These are phyloP conservation scores for Plodia interpunctella DNA, from an alignment of 1,140 invertebrate genomes.

Conservation along the genomic window DNA sequence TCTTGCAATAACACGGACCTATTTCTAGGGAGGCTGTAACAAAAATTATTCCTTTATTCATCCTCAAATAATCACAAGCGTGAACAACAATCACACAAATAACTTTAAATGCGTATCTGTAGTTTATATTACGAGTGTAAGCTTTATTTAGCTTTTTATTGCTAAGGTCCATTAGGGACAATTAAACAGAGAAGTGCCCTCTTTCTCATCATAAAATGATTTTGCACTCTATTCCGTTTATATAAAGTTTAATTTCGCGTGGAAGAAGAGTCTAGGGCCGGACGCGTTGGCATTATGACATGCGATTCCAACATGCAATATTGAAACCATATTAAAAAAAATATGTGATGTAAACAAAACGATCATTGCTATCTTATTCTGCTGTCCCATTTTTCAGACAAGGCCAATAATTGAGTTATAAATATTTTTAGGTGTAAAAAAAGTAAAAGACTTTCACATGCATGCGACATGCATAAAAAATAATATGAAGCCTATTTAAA, in stretches of 20 bases:
- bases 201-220: neutral
- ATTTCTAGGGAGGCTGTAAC: too few species aligned
- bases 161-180: slow-evolving; percentile 6
- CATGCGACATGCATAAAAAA: too few species aligned
- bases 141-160: neutral
- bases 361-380: neutral
- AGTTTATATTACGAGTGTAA: neutral
- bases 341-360: neutral
- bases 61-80: too few species aligned
- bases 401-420: neutral
- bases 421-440: neutral
- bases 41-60: too few species aligned
- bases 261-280: neutral
- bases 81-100: neutral
- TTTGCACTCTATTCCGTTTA: neutral
- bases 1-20: too few species aligned
- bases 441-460: too few species aligned
- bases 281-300: slow-evolving; percentile 1
- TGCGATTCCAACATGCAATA: slow-evolving; percentile 5
- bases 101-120: neutral
- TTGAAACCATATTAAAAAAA: neutral
- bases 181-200: slow-evolving; percentile 5
- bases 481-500: too few species aligned
- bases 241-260: neutral
- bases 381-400: neutral